These are phyloP conservation scores for Zapornia atra DNA, from an alignment of 2,113 vertebrate genomes.

Conservation along the genomic window DNA sequence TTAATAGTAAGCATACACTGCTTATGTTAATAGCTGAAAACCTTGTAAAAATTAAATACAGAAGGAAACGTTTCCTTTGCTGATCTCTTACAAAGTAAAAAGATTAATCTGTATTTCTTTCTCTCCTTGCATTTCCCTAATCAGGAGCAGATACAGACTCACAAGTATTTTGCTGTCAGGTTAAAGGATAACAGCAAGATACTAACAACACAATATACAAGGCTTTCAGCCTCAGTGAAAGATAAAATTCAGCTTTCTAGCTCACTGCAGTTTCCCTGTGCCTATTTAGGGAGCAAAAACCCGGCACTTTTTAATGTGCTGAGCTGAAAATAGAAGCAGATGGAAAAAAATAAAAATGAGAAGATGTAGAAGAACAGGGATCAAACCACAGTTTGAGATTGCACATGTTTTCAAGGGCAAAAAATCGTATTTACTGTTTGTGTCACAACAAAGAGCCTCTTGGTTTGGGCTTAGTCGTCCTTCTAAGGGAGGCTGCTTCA, in stretches of 20 bases:
- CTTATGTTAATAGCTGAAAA: background rate
- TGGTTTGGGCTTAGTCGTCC: background rate
- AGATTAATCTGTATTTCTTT: background rate
- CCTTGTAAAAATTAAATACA: background rate
- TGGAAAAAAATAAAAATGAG: background rate
- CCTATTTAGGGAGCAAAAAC: slow-evolving; percentile 8
- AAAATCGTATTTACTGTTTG: background rate
- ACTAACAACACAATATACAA: background rate
- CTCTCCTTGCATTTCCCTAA: background rate
- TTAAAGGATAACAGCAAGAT: background rate
- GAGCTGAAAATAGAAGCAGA: slow-evolving; percentile 25
- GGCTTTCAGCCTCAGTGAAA: background rate
- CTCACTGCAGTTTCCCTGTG: background rate
- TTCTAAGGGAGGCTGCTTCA: background rate
- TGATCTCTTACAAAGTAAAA: background rate
- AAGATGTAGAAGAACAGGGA: background rate
- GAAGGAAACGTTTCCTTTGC: background rate
- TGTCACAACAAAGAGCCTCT: background rate
- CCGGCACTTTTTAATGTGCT: background rate
- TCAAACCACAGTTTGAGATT: background rate
- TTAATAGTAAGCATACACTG: background rate
- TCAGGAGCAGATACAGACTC: background rate
- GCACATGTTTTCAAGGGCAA: background rate
- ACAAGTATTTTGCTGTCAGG: background rate
- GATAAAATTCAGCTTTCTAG: background rate